Evolutionary conservation across 2,888 invertebrate genomes (phyloP).

Genomic region (Tenthredo notha): DNA sequence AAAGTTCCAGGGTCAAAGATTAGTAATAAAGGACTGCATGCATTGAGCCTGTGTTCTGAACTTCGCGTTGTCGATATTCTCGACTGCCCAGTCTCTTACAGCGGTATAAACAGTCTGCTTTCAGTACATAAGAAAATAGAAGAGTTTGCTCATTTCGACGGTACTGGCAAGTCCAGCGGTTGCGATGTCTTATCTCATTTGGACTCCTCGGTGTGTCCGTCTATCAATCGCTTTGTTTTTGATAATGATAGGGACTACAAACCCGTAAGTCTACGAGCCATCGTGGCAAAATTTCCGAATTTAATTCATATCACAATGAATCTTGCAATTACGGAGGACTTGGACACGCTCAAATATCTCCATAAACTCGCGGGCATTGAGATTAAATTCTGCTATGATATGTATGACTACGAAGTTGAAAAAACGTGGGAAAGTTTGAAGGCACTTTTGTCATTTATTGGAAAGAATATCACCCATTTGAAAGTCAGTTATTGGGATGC

Average conservation of each 20-base stretch:
- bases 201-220: neutral
- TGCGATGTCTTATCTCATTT: neutral
- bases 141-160: neutral
- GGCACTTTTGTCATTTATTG: neutral
- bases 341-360: neutral
- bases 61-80: slow-evolving; percentile 11
- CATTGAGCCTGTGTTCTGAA: neutral
- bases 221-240: neutral
- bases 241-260: neutral
- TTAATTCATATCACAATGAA: neutral
- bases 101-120: slow-evolving; percentile 14
- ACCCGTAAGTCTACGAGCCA: neutral
- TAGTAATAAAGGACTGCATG: slow-evolving; percentile 15
- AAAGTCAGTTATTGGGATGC: neutral
- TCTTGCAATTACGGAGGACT: neutral
- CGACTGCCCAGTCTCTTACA: neutral
- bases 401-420: neutral
- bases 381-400: neutral
- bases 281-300: slow-evolving; percentile 12
- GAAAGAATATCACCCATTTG: neutral
- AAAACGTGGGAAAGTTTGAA: neutral
- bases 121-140: neutral
- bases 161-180: neutral
- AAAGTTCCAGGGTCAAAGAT: neutral
- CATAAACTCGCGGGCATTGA: neutral